Base-by-base conservation (phyloP, 2,888 invertebrate species). In the Merodon equestris region DNA sequence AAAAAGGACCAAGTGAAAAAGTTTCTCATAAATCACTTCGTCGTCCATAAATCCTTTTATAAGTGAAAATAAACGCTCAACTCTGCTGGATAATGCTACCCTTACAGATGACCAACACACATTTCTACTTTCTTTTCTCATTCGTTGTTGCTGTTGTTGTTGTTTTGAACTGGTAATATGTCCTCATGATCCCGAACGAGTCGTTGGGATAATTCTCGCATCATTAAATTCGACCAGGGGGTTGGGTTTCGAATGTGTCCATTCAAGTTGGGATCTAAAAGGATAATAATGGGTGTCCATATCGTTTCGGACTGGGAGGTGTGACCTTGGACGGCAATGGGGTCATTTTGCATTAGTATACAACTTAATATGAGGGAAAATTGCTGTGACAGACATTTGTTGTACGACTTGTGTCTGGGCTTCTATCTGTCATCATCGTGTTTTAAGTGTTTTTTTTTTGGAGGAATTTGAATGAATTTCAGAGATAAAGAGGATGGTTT, bases 21-120 rank as follows among this genome's bases (percentile, higher is more conserved):
- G 73, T 68, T 79, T 47, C 44, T 75, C 50, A 81, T 81, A 81
- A 81, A 81, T 81, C 81, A 75, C 75, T 53, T 64, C 60, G 60
- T 70, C 60, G 70, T 70, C 70, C 66, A 81, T 81, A 81, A 81
- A 81, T 81, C 81, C 81, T 75, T 70, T 60, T 54, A 66, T 81
- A 79, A 79, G 79, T 79, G 79, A 79, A 79, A 79, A 79, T 79
- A 79, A 79, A 79, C 73, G 73, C 74, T 79, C 63, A 74, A 73
- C 73, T 73, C 77, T 61, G 68, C 38, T 53, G 63, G 57, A 79
- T 79, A 60, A 68, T 68, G 74, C 58, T 68, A n/a, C 51, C 54
- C 27, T 13, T 13, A 27, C 47, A 45, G 64, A 12, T 36, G 42
- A 17, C 45, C 61, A 18, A 63, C 57, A 36, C 45, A 63, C 71